A percentile compares a stretch with the other conserved stretches of the same genome.
Conservation (phyloP, 2,888 invertebrate genomes). For the Drosophila sordidapex region DNA sequence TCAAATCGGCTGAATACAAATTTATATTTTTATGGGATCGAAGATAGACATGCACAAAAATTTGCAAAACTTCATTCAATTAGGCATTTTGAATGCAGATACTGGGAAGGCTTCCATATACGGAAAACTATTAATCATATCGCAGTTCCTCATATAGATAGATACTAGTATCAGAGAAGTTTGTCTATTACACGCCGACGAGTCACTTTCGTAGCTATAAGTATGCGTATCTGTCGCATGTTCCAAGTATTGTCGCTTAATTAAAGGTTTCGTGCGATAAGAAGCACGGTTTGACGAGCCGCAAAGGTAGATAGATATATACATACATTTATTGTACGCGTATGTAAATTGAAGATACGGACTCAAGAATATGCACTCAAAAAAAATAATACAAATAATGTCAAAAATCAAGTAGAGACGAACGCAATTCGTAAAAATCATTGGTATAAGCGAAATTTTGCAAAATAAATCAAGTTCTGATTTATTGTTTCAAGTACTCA, state of each 20-base stretch:
- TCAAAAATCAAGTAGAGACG: background rate
- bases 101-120: background rate
- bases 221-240: constrained; percentile 35
- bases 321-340: constrained; percentile 1
- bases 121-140: background rate
- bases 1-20: background rate
- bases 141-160: background rate
- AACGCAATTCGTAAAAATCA: background rate
- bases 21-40: background rate
- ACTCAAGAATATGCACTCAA: constrained; percentile 13
- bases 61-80: background rate
- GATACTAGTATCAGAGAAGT: background rate
- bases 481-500: background rate
- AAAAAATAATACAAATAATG: background rate
- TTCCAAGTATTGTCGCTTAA: constrained; percentile 55
- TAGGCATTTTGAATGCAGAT: background rate
- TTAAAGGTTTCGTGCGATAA: constrained; percentile 53
- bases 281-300: constrained; percentile 48
- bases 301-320: constrained; percentile 1
- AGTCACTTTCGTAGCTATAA: constrained; percentile 10
- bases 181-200: constrained; percentile 31
- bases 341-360: constrained; percentile 18
- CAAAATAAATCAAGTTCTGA: background rate
- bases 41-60: background rate
- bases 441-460: background rate